A percentile compares a stretch with the other conserved stretches of the same genome.
Conservation (phyloP, 2,888 invertebrate genomes). For the Pheosia gnoma region DNA sequence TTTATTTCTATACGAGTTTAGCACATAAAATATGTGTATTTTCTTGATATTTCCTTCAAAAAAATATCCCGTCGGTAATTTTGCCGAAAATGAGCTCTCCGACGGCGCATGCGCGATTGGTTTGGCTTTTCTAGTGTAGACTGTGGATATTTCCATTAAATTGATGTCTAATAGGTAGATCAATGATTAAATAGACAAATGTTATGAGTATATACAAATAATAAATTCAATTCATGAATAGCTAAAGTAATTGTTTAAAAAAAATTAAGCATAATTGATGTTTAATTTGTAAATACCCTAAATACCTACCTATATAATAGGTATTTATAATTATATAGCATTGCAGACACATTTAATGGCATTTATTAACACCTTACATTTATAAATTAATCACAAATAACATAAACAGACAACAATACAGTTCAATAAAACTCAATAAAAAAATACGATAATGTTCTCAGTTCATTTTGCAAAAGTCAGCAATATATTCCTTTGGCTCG, state of each 20-base stretch:
- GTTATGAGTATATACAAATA: no score
- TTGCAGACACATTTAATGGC: no score
- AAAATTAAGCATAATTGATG: no score
- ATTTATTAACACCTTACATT: no score
- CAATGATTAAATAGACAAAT: no score
- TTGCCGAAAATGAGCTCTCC: conserved; percentile 21
- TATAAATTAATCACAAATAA: background rate
- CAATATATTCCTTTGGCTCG: conserved; percentile 38
- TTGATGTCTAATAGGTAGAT: background rate
- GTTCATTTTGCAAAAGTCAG: conserved; percentile 38
- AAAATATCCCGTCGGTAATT: conserved; percentile 8
- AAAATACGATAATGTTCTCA: conserved; percentile 10
- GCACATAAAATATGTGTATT: background rate
- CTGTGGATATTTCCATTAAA: background rate
- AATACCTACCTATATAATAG: no score
- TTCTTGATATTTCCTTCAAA: background rate
- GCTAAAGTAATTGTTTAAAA: no score
- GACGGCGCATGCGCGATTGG: conserved; percentile 59
- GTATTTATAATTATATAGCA: no score
- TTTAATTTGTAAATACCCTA: no score
- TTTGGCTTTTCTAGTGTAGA: no score
- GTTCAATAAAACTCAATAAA: conserved; percentile 10
- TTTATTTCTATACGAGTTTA: background rate
- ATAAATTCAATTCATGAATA: no score
- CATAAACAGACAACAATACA: conserved; percentile 1